These are phyloP conservation scores for Timema podura DNA, from an alignment of 2,888 invertebrate species.

Conservation along the genomic window DNA sequence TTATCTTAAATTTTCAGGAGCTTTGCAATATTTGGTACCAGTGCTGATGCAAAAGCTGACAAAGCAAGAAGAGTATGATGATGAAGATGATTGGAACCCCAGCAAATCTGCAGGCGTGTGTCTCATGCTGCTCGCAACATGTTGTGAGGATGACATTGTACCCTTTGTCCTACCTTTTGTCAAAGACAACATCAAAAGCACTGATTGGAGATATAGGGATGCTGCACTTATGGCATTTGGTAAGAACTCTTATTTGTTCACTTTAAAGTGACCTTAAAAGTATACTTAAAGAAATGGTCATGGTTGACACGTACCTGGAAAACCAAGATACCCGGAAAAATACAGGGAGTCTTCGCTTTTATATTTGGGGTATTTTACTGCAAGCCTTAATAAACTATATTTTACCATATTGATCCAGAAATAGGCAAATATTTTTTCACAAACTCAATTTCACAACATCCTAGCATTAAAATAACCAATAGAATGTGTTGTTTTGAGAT, in stretches of 20 bases:
- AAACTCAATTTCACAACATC: too few species aligned
- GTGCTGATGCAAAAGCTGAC: conserved; percentile 86
- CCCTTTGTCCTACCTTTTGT: conserved; percentile 94
- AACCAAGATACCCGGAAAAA: conserved; percentile 1
- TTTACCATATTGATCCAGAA: too few species aligned
- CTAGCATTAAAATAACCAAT: too few species aligned
- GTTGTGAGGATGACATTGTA: conserved; percentile 97
- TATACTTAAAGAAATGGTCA: too few species aligned
- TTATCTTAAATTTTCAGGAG: conserved; percentile 48
- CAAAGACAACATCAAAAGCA: conserved; percentile 86
- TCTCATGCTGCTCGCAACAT: conserved; percentile 93
- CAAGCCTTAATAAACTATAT: too few species aligned
- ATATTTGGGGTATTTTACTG: too few species aligned
- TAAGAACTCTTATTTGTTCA: conserved; percentile 32
- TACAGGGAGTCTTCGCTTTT: conserved; percentile 3
- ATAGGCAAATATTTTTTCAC: too few species aligned
- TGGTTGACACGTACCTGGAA: too few species aligned
- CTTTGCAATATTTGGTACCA: conserved; percentile 90
- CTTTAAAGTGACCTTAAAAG: too few species aligned
- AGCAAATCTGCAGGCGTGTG: conserved; percentile 99
- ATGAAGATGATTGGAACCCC: conserved; percentile 99
- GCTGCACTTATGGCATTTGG: conserved; percentile 99
- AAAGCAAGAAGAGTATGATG: conserved; percentile 80
- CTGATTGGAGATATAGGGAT: conserved; percentile 90
- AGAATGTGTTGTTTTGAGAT: too few species aligned